Conservation (phyloP, 2,888 invertebrate species). For the Nomada fabriciana region DNA sequence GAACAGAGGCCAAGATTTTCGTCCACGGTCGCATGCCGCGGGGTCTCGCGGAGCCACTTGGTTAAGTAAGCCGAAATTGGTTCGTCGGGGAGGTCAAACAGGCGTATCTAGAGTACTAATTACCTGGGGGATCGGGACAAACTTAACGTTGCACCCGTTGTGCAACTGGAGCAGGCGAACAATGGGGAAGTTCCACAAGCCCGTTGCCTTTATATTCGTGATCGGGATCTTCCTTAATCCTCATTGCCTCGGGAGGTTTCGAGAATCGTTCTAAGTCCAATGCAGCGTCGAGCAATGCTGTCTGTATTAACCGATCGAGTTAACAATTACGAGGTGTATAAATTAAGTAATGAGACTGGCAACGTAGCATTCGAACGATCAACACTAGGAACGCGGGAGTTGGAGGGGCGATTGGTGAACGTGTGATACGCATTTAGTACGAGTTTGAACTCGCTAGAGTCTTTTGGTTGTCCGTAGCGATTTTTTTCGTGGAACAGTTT, state of each 20-base stretch:
- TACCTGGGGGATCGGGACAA: conserved; percentile 68
- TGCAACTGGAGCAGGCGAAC: conserved; percentile 61
- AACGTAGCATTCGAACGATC: too few relatives aligned
- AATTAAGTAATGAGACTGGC: too few relatives aligned
- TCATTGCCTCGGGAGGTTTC: conserved; percentile 66
- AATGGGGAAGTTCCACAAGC: conserved; percentile 64
- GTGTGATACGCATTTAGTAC: too few relatives aligned
- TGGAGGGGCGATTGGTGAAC: too few relatives aligned
- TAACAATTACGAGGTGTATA: too few relatives aligned
- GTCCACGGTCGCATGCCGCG: background rate
- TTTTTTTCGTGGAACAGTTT: too few relatives aligned
- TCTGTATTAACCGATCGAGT: conserved; percentile 59
- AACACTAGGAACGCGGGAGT: too few relatives aligned
- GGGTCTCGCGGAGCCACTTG: conserved; percentile 34
- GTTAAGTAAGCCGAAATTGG: conserved; percentile 60
- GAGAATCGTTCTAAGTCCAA: conserved; percentile 67
- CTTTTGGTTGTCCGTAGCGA: too few relatives aligned
- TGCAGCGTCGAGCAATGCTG: conserved; percentile 39
- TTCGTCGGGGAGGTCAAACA: conserved; percentile 61
- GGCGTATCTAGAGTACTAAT: conserved; percentile 69
- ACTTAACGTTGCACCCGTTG: conserved; percentile 60
- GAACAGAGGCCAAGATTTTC: background rate
- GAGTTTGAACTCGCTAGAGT: too few relatives aligned
- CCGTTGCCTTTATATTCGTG: conserved; percentile 69
- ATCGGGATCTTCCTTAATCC: conserved; percentile 68